These are phyloP conservation scores for Ochlodes sylvanus DNA, from an alignment of 2,888 invertebrate genomes.

Conservation along the genomic window DNA sequence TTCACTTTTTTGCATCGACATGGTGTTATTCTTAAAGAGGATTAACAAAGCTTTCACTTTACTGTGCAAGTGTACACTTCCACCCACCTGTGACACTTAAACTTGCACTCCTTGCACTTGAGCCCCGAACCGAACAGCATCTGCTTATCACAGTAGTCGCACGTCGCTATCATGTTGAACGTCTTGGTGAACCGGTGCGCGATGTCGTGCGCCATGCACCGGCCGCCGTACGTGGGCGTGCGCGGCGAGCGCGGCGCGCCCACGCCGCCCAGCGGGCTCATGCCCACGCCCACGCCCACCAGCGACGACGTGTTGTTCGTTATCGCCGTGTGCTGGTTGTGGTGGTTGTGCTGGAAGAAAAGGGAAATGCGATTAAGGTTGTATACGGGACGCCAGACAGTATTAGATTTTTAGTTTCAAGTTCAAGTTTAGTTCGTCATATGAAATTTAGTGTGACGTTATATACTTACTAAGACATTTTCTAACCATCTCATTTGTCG, in stretches of 20 bases:
- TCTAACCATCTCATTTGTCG: no score
- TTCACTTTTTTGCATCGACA: no score
- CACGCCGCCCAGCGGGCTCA: conserved; percentile 36
- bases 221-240: conserved; percentile 88
- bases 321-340: conserved; percentile 21
- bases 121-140: conserved; percentile 93
- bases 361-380: no score
- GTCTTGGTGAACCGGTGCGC: conserved; percentile 95
- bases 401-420: no score
- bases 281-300: conserved; percentile 15
- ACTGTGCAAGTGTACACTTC: conserved; percentile 68
- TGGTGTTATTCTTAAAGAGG: no score
- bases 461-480: no score
- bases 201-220: conserved; percentile 93
- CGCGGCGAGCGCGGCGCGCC: conserved; percentile 88
- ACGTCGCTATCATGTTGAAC: conserved; percentile 94
- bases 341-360: conserved; percentile 28
- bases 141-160: conserved; percentile 95
- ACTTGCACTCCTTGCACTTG: conserved; percentile 98
- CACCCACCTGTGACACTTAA: conserved; percentile 87
- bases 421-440: no score
- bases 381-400: no score
- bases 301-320: conserved; percentile 45
- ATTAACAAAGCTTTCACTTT: no score
- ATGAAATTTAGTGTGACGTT: no score